A percentile compares a stretch with the other conserved stretches of the same genome.
These are phyloP conservation scores for Danio jaintianensis DNA, from an alignment of 2,797 vertebrate genomes.

Conservation along the genomic window DNA sequence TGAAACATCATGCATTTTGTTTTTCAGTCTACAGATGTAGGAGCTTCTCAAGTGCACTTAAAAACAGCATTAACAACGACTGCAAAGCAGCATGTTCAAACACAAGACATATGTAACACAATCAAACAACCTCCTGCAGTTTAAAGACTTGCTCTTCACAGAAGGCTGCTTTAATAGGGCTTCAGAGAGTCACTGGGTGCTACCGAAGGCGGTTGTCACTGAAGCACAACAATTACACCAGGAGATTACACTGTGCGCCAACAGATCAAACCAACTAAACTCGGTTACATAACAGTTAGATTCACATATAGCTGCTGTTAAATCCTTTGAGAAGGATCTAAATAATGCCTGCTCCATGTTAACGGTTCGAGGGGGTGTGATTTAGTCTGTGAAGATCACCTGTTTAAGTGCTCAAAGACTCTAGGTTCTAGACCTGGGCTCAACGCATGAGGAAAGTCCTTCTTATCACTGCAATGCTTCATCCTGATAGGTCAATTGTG, in stretches of 20 bases:
- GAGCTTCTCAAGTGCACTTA: not conserved
- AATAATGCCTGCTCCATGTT: constrained; percentile 16
- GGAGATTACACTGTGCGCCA: constrained; percentile 62
- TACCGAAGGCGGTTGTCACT: not conserved
- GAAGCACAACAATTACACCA: constrained; percentile 29
- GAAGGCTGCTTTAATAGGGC: not conserved
- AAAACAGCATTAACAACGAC: not conserved
- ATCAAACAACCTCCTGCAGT: not conserved
- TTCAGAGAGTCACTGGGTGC: not conserved
- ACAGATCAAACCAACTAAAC: constrained; percentile 58
- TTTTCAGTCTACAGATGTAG: not conserved
- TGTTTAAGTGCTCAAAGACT: not conserved
- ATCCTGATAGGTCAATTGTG: not conserved
- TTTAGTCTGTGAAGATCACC: not conserved
- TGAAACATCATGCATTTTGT: too few relatives aligned
- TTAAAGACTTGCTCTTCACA: constrained; percentile 8
- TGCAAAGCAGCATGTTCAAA: not conserved
- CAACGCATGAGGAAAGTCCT: not conserved
- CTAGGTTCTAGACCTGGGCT: not conserved
- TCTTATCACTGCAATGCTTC: not conserved
- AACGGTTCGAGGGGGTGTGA: constrained; percentile 1
- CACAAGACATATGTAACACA: not conserved
- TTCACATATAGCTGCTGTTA: constrained; percentile 42
- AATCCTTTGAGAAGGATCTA: constrained; percentile 48
- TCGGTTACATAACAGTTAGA: constrained; percentile 59